These are phyloP conservation scores for Keiferia lycopersicella DNA, from an alignment of 2,888 invertebrate genomes.

Conservation along the genomic window DNA sequence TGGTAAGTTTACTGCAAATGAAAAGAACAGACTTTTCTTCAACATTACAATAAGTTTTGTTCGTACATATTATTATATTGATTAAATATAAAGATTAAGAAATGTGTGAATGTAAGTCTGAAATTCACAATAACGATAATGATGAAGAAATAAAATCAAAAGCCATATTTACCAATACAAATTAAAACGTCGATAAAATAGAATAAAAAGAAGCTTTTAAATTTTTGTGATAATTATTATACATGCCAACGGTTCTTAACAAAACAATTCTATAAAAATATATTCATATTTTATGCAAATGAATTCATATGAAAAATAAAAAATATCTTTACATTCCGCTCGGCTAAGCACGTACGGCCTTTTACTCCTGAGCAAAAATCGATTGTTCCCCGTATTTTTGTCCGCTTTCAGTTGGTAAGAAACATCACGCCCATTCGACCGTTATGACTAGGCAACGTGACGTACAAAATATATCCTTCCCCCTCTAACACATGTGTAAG, in stretches of 20 bases:
- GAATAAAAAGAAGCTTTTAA: too few relatives aligned
- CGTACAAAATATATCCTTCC: conserved; percentile 71
- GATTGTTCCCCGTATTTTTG: conserved; percentile 81
- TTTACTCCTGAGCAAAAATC: conserved; percentile 58
- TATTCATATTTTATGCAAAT: conserved; percentile 4
- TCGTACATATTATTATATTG: too few relatives aligned
- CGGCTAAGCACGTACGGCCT: conserved; percentile 58
- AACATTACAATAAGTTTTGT: too few relatives aligned
- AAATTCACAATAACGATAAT: too few relatives aligned
- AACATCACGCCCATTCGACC: conserved; percentile 82
- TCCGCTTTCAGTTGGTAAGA: conserved; percentile 79
- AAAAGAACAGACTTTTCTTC: too few relatives aligned
- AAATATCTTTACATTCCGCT: not conserved
- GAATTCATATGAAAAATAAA: not conserved
- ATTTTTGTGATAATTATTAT: too few relatives aligned
- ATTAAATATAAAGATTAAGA: too few relatives aligned
- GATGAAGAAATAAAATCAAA: too few relatives aligned
- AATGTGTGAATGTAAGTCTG: too few relatives aligned
- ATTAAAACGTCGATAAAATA: too few relatives aligned
- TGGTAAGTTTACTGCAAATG: not conserved
- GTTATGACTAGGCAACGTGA: conserved; percentile 78
- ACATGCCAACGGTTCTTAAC: too few relatives aligned
- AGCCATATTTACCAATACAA: too few relatives aligned
- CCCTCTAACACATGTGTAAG: conserved; percentile 70
- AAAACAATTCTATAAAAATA: not conserved